Evolutionary conservation across 2,888 invertebrate species (phyloP), one percentile per base, ranked within the genome.

Genomic region (Listrodromus nycthemerus): DNA sequence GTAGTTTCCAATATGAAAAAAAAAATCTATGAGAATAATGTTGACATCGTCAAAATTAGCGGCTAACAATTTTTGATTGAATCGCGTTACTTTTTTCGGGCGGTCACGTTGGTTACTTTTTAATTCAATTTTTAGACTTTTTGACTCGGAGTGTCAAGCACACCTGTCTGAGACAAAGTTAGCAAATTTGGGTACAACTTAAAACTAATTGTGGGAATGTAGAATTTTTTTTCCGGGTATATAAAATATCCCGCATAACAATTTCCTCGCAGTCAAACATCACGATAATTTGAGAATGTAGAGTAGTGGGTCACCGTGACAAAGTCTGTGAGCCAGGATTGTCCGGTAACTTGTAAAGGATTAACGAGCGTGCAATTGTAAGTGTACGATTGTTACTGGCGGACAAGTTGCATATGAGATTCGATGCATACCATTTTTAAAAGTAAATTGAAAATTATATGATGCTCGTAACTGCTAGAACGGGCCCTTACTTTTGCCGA

Each of bases 401-500:
- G 16, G 30, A 61, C 61, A 61, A 30, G n/a, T 61, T 61, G 16
- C 30, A 30, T 61, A 61, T 10, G 30, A 61, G 30, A 8, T 6
- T 61, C 61, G 30, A 30, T 27, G 21, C 52, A 1, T 21, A 55
- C 10, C 13, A 13, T n/a, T 24, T 41, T 88, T 79, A 87, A 85
- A 41, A n/a, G 30, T 67, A 24, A 24, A n/a, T 27, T 48, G 24
- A 16, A 58, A 24, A 58, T n/a, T 58, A 3, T 41, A 37, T 24
- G n/a, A 41, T 58, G 24, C 27, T 55, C 58, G n/a, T n/a, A 27
- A 33, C 41, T 27, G 73, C 58, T 8, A 6, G 30, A 45, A 19
- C 30, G 33, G 63, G 50, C 61, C 16, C 63, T 74, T 63, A 48
- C 50, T 50, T 74, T 21, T 48, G 63, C 61, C 74, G 74, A 77